Base-by-base conservation (phyloP, 1,140 invertebrate species). In the Sitobion miscanthi region DNA sequence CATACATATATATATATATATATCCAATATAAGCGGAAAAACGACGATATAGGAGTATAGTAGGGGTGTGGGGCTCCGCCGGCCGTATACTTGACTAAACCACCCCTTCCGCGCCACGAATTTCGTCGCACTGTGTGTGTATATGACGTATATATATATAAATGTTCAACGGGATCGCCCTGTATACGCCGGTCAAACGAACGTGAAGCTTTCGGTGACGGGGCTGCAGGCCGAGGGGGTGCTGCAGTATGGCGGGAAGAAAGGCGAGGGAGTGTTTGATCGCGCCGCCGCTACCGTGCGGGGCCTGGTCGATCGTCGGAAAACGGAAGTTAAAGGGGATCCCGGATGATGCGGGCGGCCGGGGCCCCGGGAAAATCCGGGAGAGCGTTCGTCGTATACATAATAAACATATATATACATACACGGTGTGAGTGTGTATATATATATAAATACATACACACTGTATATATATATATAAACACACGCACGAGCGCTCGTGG, bases 241-340 rank as follows among this genome's bases (percentile, higher is more conserved):
- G 52, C 20, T 21, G 52, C 52, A 54, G 30, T 17, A 77, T n/a
- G 69, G 6, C 20, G 45, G 20, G 82, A 23, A 93, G 49, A 93
- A 35, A 17, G 62, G 30, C 62, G 62, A n/a, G 82, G 47, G 77
- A 77, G 77, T 57, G 91, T 93, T 93, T 93, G 91, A 93, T 93
- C 91, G 91, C 82, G 52, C 49, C 49, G 82, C 82, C 91, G 91
- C 49, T 14, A 23, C 45, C 21, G 69, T 45, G 23, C 17, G 45
- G 30, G 14, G n/a, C 47, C 35, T 49, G 91, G 91, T 93, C 91
- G 82, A 93, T 93, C 42, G 91, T 93, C 91, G 91, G 91, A 93
- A 83, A 93, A 93, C 91, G 91, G 91, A 93, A 93, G 91, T 93
- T 93, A 93, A 93, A 93, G 49, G 77, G 91, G 91, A 93, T 82